These are phyloP conservation scores for Coptodon rendalli DNA, from an alignment of 2,113 vertebrate genomes.

Conservation along the genomic window DNA sequence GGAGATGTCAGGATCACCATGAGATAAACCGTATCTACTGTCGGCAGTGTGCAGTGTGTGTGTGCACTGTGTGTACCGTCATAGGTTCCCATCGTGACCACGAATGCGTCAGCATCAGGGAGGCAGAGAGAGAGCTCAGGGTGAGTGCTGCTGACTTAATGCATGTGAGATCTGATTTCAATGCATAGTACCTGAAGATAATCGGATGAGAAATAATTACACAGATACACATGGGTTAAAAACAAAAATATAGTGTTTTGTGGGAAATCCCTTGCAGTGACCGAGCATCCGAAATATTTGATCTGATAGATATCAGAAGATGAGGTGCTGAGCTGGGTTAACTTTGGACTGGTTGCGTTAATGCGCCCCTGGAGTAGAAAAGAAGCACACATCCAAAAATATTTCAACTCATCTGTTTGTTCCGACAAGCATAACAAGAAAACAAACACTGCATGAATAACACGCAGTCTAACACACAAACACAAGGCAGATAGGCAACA, in stretches of 20 bases:
- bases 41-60: conserved; percentile 64
- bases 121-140: conserved; percentile 71
- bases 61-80: conserved; percentile 74
- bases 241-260: neutral
- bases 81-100: conserved; percentile 72
- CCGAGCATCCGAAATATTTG: neutral
- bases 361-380: neutral
- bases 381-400: neutral
- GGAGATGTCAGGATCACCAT: conserved; percentile 75
- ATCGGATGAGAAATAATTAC: neutral
- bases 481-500: neutral
- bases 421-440: neutral
- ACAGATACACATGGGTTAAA: neutral
- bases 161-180: neutral
- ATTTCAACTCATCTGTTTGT: neutral
- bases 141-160: conserved; percentile 37
- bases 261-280: neutral
- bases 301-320: neutral
- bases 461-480: neutral
- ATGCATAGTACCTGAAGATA: neutral
- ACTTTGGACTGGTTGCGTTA: neutral
- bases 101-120: conserved; percentile 67
- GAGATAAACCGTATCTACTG: conserved; percentile 80
- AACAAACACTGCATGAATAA: neutral
- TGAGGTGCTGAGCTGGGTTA: neutral